These are phyloP conservation scores for Tenthredo distinguenda DNA, from an alignment of 2,888 invertebrate species.

Conservation along the genomic window DNA sequence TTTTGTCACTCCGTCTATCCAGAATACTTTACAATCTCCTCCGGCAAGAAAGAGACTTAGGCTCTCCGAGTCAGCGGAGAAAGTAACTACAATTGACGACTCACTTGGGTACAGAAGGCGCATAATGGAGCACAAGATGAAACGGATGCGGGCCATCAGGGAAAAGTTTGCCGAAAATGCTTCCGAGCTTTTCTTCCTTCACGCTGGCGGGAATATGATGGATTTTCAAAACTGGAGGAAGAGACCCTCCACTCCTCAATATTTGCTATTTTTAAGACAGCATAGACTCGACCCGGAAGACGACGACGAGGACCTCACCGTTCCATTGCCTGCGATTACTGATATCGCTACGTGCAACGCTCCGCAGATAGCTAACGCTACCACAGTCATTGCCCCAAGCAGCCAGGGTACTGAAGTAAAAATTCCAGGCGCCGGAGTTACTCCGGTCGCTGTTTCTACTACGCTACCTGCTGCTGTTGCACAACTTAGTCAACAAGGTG, in stretches of 20 bases:
- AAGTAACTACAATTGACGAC: slow-evolving; percentile 63
- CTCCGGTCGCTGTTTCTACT: slow-evolving; percentile 83
- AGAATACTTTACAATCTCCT: slow-evolving; percentile 70
- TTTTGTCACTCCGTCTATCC: slow-evolving; percentile 72
- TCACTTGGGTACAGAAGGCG: slow-evolving; percentile 81
- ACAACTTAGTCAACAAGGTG: slow-evolving; percentile 83
- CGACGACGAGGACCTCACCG: slow-evolving; percentile 78
- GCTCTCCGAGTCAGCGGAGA: slow-evolving; percentile 75
- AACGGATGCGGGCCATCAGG: slow-evolving; percentile 84
- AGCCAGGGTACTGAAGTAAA: slow-evolving; percentile 81
- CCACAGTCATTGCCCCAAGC: slow-evolving; percentile 60
- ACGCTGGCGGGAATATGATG: slow-evolving; percentile 92
- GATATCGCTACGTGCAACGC: slow-evolving; percentile 52
- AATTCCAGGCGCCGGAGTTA: slow-evolving; percentile 81
- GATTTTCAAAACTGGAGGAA: slow-evolving; percentile 93
- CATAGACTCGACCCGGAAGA: slow-evolving; percentile 84
- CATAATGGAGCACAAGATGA: slow-evolving; percentile 86
- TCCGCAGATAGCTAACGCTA: slow-evolving; percentile 52
- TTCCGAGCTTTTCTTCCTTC: slow-evolving; percentile 92
- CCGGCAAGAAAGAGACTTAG: slow-evolving; percentile 79
- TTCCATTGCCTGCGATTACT: slow-evolving; percentile 64
- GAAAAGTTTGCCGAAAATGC: slow-evolving; percentile 89
- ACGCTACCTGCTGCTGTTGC: slow-evolving; percentile 83
- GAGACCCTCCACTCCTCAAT: slow-evolving; percentile 87
- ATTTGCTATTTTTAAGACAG: slow-evolving; percentile 87